Base-by-base conservation (phyloP, 2,113 vertebrate species). In the Anser cygnoides region DNA sequence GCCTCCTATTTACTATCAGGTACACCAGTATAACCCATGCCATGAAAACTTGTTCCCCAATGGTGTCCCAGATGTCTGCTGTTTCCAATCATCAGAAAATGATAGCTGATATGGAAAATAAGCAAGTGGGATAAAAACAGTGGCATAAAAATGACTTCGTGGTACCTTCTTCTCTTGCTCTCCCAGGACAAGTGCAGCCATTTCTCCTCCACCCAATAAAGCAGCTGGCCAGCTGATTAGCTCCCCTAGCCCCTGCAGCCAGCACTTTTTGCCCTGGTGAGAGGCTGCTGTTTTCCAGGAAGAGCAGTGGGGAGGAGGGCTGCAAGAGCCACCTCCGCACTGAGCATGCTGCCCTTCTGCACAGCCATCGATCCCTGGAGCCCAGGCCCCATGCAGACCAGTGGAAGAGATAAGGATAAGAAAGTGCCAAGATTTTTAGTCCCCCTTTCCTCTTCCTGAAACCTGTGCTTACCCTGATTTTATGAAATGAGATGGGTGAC, bases 1-100 rank as follows among this genome's bases (percentile, higher is more conserved):
- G 91, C 90, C 87, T 96, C 55, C 75, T 87, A 44, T 93, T 93
- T 89, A 87, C 92, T 81, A 79, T 78, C 72, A 92, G 50, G 44
- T 78, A 73, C 63, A 92, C 15, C 43, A 50, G 73, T 43, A 49
- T 25, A 87, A 68, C 26, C 43, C 26, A 15, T 39, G 31, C 71
- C 33, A 85, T 2, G 3, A 71, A 70, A 92, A 92, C 11, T 23
- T 84, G 62, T 50, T 84, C 44, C 28, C 29, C 9, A 1, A n/a
- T 29, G 28, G n/a, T 68, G 35, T 90, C 62, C 50, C 76, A 80
- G 77, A 55, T 22, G 58, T 29, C 31, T 76, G 80, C 71, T 87
- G 31, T 39, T 93, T 93, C 66, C 21, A 33, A 62, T 67, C 68
- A 62, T 33, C 76, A 87, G 58, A 90, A 92, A 89, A 84, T 50